Percentiles rank a stretch among this genome's conserved stretches.
Conservation (phyloP, 1,140 invertebrate species). For the Aphelinus atriplicis region DNA sequence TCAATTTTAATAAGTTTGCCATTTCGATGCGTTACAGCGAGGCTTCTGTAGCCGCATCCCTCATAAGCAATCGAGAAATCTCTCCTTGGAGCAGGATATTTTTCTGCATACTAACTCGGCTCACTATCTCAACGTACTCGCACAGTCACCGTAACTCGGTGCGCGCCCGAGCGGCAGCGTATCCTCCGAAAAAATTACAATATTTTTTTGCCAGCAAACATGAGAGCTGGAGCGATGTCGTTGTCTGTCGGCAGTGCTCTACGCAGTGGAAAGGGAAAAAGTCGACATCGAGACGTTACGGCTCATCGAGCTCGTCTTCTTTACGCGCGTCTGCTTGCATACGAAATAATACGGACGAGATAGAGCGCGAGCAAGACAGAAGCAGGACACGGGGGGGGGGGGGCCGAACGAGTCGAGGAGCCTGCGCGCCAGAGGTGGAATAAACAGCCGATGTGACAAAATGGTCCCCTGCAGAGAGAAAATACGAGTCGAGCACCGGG, state of each 20-base stretch:
- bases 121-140: too few relatives aligned
- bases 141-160: too few relatives aligned
- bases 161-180: background rate
- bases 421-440: background rate
- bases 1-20: too few relatives aligned
- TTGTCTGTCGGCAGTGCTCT: slow-evolving; percentile 1
- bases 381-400: background rate
- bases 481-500: too few relatives aligned
- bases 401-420: slow-evolving; percentile 19
- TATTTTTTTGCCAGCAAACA: slow-evolving; percentile 28
- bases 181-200: slow-evolving; percentile 33
- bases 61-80: too few relatives aligned
- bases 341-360: slow-evolving; percentile 24
- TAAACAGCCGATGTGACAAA: slow-evolving; percentile 37
- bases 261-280: background rate
- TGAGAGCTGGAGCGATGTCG: background rate
- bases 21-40: too few relatives aligned
- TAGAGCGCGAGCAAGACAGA: background rate
- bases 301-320: slow-evolving; percentile 40
- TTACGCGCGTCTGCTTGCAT: slow-evolving; percentile 34
- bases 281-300: slow-evolving; percentile 39
- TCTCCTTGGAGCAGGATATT: too few relatives aligned
- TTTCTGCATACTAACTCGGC: too few relatives aligned
- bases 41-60: too few relatives aligned
- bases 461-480: slow-evolving; percentile 35